phyloP scores from a whole-genome alignment of 1,140 invertebrate genomes.

The Muscidifurax raptorellus region DNA sequence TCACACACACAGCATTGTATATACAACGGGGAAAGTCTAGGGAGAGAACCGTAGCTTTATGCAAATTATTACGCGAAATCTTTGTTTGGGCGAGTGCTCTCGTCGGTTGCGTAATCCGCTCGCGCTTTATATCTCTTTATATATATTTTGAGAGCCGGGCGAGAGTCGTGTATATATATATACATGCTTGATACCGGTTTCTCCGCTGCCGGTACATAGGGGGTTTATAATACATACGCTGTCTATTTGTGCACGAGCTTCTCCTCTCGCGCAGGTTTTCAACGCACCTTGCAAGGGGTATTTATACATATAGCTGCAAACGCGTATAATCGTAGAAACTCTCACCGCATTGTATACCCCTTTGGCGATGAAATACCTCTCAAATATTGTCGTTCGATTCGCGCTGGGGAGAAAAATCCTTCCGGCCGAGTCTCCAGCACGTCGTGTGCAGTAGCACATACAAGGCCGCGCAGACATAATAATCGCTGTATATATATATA shows the following conservation, averaged over 20 bases:
- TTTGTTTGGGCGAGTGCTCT: constrained; percentile 28
- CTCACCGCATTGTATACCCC: too few relatives aligned
- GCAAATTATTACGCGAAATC: constrained; percentile 47
- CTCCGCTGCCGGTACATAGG: background rate
- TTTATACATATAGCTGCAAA: background rate
- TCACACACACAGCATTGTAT: background rate
- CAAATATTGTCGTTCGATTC: background rate
- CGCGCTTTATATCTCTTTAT: constrained; percentile 33
- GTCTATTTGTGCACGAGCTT: background rate
- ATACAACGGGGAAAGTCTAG: background rate
- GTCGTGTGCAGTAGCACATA: background rate
- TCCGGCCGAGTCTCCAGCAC: background rate
- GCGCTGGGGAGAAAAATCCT: too few relatives aligned
- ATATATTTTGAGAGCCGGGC: constrained; percentile 24
- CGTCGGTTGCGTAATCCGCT: constrained; percentile 42
- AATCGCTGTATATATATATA: too few relatives aligned
- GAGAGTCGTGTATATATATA: background rate
- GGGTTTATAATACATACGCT: background rate
- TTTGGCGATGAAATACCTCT: too few relatives aligned
- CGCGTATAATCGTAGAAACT: background rate
- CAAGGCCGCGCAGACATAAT: too few relatives aligned
- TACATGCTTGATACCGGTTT: background rate
- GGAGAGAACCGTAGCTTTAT: constrained; percentile 12
- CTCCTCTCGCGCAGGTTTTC: background rate
- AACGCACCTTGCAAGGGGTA: constrained; percentile 1